Evolutionary conservation across 2,113 vertebrate species (phyloP).

Genomic region (Australoheros scitulus): DNA sequence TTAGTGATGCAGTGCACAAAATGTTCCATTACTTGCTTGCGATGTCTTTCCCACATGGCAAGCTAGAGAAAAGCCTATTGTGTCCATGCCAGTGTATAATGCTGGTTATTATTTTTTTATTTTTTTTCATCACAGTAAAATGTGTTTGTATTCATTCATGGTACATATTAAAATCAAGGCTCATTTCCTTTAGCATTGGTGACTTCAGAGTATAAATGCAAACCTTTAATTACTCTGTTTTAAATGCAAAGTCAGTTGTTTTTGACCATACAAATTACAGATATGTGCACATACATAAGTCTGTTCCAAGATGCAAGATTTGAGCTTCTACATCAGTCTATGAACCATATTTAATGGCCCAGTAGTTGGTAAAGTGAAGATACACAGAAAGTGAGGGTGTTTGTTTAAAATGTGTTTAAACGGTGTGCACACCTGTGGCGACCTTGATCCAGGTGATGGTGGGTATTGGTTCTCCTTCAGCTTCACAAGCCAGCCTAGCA

Average conservation of each 20-base stretch:
- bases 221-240: constrained; percentile 17
- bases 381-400: neutral
- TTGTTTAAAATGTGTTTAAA: neutral
- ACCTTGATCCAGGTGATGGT: constrained; percentile 92
- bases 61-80: constrained; percentile 53
- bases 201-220: constrained; percentile 28
- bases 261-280: neutral
- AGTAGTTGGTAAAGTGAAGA: neutral
- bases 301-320: neutral
- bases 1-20: constrained; percentile 53
- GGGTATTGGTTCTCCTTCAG: constrained; percentile 86
- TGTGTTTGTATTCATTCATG: constrained; percentile 23
- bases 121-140: constrained; percentile 44
- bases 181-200: constrained; percentile 11
- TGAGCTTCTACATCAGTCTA: neutral
- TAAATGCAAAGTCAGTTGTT: neutral
- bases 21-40: constrained; percentile 67
- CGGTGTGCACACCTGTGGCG: constrained; percentile 85
- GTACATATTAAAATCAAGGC: constrained; percentile 1
- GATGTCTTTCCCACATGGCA: constrained; percentile 51
- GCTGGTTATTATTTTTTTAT: constrained; percentile 30
- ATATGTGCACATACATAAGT: neutral
- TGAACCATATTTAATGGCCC: neutral
- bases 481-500: constrained; percentile 84
- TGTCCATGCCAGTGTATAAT: constrained; percentile 52